Evolutionary conservation across 2,113 vertebrate genomes (phyloP).

Genomic region (rat (Rattus norvegicus)): DNA sequence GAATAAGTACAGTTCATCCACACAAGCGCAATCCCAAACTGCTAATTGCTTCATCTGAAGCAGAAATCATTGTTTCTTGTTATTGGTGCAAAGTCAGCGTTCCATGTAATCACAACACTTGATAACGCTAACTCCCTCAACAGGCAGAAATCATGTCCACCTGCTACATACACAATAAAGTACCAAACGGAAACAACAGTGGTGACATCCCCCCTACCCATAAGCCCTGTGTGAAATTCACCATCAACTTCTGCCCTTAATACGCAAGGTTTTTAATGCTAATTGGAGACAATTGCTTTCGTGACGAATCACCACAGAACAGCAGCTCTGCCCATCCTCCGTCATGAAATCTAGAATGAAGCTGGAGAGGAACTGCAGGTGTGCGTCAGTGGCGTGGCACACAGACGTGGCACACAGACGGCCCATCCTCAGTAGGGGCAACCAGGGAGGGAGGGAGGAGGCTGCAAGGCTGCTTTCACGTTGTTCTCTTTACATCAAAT

Average conservation of each 20-base stretch:
- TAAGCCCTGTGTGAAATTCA: not conserved
- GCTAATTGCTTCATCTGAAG: slow-evolving; percentile 25
- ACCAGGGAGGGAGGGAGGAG: not conserved
- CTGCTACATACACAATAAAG: not conserved
- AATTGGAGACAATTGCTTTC: slow-evolving; percentile 24
- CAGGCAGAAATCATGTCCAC: not conserved
- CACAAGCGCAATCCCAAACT: not conserved
- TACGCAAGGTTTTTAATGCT: not conserved
- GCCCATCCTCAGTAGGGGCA: no score
- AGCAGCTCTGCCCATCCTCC: not conserved
- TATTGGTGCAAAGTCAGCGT: not conserved
- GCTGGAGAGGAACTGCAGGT: not conserved
- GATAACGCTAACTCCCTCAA: slow-evolving; percentile 5
- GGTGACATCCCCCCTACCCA: not conserved
- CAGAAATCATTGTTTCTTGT: slow-evolving; percentile 38
- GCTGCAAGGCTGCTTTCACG: not conserved
- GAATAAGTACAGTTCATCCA: slow-evolving; percentile 14
- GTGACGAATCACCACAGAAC: not conserved
- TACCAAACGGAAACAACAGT: not conserved
- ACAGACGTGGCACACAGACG: not conserved
- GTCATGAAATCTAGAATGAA: not conserved
- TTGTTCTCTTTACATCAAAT: not conserved
- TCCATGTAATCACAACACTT: slow-evolving; percentile 33
- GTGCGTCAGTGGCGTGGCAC: not conserved
- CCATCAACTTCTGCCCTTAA: not conserved